Conservation (phyloP, 37 sponge, comb jelly and placozoan species). For the Chondrosia reniformis region DNA sequence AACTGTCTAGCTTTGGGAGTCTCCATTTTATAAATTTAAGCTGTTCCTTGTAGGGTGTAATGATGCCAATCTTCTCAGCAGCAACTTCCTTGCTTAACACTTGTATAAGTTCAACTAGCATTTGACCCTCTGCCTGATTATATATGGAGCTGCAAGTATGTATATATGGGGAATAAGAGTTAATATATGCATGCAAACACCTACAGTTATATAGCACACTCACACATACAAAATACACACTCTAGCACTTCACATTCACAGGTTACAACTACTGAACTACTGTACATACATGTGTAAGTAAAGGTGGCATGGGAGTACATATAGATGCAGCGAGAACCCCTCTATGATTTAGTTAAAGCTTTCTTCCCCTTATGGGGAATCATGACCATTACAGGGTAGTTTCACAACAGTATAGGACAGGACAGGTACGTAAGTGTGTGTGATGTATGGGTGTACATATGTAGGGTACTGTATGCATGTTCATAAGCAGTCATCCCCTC, state of each 20-base stretch:
- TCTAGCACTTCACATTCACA: no score
- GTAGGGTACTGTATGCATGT: background rate
- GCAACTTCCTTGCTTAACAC: constrained; percentile 16
- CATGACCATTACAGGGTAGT: no score
- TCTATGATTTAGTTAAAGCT: no score
- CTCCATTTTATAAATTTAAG: constrained; percentile 23
- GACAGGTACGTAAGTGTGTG: background rate
- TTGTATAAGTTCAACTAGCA: constrained; percentile 27
- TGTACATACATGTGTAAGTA: no score
- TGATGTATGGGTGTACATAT: background rate
- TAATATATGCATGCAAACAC: no score
- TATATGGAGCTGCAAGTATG: constrained; percentile 30
- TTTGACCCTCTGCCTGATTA: constrained; percentile 39
- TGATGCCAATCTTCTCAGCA: constrained; percentile 46
- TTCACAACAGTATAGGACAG: no score
- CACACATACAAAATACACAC: no score
- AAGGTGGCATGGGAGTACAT: no score
- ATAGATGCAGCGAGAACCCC: no score
- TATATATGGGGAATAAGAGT: background rate
- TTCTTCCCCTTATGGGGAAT: no score
- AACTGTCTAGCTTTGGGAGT: background rate
- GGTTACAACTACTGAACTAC: no score
- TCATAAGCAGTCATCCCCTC: background rate
- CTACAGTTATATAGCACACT: no score
- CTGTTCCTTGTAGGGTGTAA: constrained; percentile 80